These are phyloP conservation scores for Campoletis sonorensis DNA, from an alignment of 1,140 invertebrate genomes.

Conservation along the genomic window DNA sequence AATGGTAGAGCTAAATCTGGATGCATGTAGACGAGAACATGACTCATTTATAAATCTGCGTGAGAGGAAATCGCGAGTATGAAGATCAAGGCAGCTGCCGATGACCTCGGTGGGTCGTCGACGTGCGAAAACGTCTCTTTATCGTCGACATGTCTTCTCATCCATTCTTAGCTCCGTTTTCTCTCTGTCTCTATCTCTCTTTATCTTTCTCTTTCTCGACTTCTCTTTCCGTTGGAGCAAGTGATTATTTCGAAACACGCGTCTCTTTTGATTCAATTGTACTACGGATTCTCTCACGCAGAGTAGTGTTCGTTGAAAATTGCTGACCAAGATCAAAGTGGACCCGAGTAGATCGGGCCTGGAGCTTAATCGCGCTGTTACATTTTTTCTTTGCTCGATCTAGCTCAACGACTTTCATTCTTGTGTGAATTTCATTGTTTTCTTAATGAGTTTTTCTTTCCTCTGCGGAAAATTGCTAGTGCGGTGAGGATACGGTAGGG, in stretches of 20 bases:
- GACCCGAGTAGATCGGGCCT: neutral
- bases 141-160: neutral
- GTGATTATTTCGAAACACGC: neutral
- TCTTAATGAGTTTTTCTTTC: neutral
- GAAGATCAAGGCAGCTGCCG: constrained; percentile 12
- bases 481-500: neutral
- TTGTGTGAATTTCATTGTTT: constrained; percentile 2
- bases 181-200: too few species aligned
- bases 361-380: neutral
- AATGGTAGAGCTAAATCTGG: neutral
- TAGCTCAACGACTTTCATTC: neutral
- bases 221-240: neutral
- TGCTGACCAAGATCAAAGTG: constrained; percentile 4
- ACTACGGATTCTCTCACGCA: neutral
- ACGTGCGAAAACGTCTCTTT: constrained; percentile 2
- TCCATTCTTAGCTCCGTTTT: constrained; percentile 1
- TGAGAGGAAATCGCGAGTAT: neutral
- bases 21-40: neutral
- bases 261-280: neutral
- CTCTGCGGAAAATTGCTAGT: neutral
- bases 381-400: neutral
- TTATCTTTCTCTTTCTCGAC: neutral
- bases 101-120: constrained; percentile 12
- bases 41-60: neutral
- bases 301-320: neutral